Evolutionary conservation across 2,113 vertebrate species (phyloP), one percentile per base, ranked within the genome.

Genomic region (Leptosomus discolor): DNA sequence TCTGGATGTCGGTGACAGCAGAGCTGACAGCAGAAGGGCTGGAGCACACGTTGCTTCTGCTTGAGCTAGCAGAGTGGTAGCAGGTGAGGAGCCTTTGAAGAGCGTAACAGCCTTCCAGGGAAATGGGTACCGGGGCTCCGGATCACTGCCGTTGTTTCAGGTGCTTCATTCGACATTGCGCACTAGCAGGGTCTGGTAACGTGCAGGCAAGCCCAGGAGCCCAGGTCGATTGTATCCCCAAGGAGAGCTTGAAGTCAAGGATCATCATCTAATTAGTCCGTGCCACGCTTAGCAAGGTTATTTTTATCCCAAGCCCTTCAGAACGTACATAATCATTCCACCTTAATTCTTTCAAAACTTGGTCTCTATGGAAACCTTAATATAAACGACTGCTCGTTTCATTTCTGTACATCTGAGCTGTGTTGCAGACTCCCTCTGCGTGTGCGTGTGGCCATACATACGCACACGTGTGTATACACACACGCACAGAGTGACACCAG

Each of bases 341-440:
- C 95, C 97, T 95, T 67, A 92, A 96, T 93, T 85, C 94, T 88
- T 70, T 58, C 92, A 36, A 83, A 83, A 93, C 96, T 90, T 70
- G 91, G 97, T 97, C 96, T 96, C 97, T 77, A 97, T 98, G 97
- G 98, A 95, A 98, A 98, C 97, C 58, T 63, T 22, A 30, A 32
- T 45, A 51, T 21, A 92, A 97, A 94, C 15, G 19, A 70, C 57
- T 53, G 86, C 78, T 94, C 7, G 0, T 60, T 87, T 89, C 17
- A 18, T 22, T 71, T 15, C 71, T 14, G 65, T 16, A 26, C 2
- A 7, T 39, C 68, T 12, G 61, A 60, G 57, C 53, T 3, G 6
- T 2, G 34, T 3, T 48, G 68, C 73, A 46, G 73, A 7, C 43
- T 67, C 78, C 48, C 69, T 4, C 53, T 13, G 45, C 0, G 67